Evolutionary conservation across 2,797 vertebrate genomes (phyloP), one percentile per base, ranked within the genome.

Genomic region (Acestrorhynchus altus): DNA sequence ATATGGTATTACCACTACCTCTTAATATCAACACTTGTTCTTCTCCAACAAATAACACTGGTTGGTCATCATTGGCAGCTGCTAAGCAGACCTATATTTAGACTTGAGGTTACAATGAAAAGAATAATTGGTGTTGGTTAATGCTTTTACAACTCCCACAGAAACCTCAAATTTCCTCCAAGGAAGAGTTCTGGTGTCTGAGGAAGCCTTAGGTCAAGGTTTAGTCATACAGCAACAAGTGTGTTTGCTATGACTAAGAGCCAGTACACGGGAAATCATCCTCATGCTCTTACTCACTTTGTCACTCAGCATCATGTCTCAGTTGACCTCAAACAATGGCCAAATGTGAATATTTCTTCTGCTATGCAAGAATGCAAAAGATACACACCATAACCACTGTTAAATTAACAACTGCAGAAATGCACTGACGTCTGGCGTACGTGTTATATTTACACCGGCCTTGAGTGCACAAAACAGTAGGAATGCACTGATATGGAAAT

Each of bases 91-190:
- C 11, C 66, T 80, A 64, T 64, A 75, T 75, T 80, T 80, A 80
- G 59, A 75, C 4, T 49, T 88, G 84, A 79, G 89, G 87, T 85
- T 77, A 84, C 81, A 89, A 85, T 92, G 83, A 91, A 90, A 92
- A 16, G 31, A 74, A 73, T 44, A 86, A 88, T 82, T 90, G 86
- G 89, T 89, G 87, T 87, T 83, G 87, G 88, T 91, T 91, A 89
- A 91, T 89, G 60, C 88, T 88, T 77, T 86, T 76, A 91, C 86
- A 90, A 88, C 90, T 91, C 88, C 90, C 90, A 86, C 87, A 76
- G 83, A 85, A 88, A 91, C 92, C 91, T 90, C 93, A 90, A 84
- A 69, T 90, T 92, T 92, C 90, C 91, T 90, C 88, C 87, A 85
- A 91, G 84, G 85, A 90, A 92, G 90, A 83, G 65, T 86, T 76